These are phyloP conservation scores for Mionectes olivaceus DNA, from an alignment of 2,797 vertebrate genomes.

Conservation along the genomic window DNA sequence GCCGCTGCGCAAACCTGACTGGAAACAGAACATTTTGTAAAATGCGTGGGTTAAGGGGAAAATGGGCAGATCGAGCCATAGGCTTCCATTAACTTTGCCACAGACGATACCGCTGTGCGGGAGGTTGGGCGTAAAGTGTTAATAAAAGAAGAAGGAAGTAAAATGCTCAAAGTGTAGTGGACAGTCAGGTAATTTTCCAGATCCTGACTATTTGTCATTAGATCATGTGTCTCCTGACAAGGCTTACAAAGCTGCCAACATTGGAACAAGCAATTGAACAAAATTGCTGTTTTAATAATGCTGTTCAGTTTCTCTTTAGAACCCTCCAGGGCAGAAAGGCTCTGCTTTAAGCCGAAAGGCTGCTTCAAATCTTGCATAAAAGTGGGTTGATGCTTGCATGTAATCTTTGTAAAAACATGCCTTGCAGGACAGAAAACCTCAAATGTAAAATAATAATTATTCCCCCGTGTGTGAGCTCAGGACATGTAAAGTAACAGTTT, in stretches of 20 bases:
- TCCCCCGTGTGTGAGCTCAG: not conserved
- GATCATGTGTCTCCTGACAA: constrained; percentile 70
- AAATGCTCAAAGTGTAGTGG: not conserved
- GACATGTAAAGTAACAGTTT: not conserved
- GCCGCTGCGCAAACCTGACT: accelerated
- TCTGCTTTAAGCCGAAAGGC: not conserved
- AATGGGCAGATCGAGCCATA: not conserved
- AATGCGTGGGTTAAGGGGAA: accelerated
- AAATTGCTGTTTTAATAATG: not conserved
- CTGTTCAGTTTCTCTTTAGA: not conserved
- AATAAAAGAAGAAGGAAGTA: constrained; percentile 32
- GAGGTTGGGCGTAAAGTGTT: not conserved
- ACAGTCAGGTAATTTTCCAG: constrained; percentile 32
- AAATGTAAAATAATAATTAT: not conserved
- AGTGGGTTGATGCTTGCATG: not conserved
- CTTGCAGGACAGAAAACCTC: not conserved
- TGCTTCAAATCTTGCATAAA: not conserved
- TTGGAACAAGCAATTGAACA: not conserved
- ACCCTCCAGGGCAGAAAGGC: not conserved
- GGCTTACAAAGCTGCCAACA: constrained; percentile 3
- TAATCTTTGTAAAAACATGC: not conserved
- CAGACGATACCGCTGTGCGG: not conserved
- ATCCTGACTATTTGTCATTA: constrained; percentile 59
- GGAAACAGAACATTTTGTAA: not conserved
- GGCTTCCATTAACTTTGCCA: not conserved